Evolutionary conservation across 2,113 vertebrate genomes (phyloP), one percentile per base, ranked within the genome.

Genomic region (Galeopterus variegatus): DNA sequence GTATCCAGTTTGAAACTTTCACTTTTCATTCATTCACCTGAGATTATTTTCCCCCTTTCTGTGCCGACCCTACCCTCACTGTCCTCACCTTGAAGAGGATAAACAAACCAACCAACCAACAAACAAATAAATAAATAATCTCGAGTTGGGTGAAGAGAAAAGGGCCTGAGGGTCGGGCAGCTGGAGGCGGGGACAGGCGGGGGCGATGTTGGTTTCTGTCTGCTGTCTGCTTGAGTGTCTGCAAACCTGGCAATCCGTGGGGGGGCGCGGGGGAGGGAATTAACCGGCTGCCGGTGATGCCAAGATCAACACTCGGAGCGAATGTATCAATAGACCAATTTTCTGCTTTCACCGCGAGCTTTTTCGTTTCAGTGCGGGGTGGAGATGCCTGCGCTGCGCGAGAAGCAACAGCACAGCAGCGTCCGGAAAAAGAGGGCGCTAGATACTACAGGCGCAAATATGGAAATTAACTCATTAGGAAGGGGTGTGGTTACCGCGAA

Each of bases 381-480:
- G 97, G 98, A 97, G 97, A 98, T 98, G 86, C 91, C 82, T 86
- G 96, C 96, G 79, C 93, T 67, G 98, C 94, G 86, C 94, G 28
- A 90, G 96, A 97, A 97, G 94, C 96, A 89, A 81, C 96, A 94
- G 98, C 98, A 96, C 96, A 33, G 94, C 56, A 58, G 95, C 90
- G 95, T 93, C 97, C 76, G 79, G 93, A 21, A 54, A n/a, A 23
- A 93, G 94, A n/a, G 98, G 98, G 98, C 98, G 97, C 98, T 80
- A 92, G 98, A 97, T 77, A 97, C 98, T 86, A 98, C 98, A 98
- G 98, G 93, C 62, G 97, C 98, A 94, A 94, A 86, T 97, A 98
- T 98, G 98, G 98, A 98, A 98, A 98, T 98, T 89, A 98, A 97
- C 97, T 98, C 98, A 98, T 98, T 98, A 97, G 96, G 86, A 96